Percentiles rank a stretch among this genome's conserved stretches.
phyloP scores from a whole-genome alignment of 2,113 vertebrate species.

The Eonycteris spelaea region DNA sequence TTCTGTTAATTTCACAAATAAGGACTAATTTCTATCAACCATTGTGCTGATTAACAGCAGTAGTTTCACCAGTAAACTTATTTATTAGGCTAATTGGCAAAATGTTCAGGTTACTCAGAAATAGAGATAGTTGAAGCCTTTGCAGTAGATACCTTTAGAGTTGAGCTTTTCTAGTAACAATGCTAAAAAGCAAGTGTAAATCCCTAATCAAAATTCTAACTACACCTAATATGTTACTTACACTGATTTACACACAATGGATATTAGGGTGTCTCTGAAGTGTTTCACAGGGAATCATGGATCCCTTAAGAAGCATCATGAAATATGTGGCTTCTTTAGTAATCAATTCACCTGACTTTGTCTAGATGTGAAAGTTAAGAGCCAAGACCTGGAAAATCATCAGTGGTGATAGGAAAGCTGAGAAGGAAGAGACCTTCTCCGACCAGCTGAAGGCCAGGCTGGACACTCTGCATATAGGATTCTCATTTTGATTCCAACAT shows the following conservation, averaged over 20 bases:
- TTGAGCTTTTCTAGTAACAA: not conserved
- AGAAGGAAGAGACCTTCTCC: not conserved
- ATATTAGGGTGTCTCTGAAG: not conserved
- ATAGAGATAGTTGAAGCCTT: not conserved
- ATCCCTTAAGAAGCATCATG: no score
- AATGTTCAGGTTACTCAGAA: not conserved
- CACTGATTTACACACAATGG: not conserved
- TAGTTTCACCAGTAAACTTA: not conserved
- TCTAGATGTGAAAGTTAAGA: not conserved
- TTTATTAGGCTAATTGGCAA: not conserved
- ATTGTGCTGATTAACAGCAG: not conserved
- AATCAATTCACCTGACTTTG: not conserved
- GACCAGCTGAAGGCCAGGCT: not conserved
- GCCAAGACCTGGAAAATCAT: not conserved
- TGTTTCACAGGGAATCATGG: not conserved
- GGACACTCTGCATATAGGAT: not conserved
- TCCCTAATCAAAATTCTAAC: not conserved
- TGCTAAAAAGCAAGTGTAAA: not conserved
- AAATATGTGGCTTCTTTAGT: not conserved
- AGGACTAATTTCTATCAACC: not conserved
- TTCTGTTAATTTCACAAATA: not conserved
- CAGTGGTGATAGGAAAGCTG: not conserved
- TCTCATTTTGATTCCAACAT: not conserved
- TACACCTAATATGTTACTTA: not conserved
- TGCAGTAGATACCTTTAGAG: not conserved